Evolutionary conservation across 2,888 invertebrate species (phyloP).

Genomic region (Cheilosia vernalis): DNA sequence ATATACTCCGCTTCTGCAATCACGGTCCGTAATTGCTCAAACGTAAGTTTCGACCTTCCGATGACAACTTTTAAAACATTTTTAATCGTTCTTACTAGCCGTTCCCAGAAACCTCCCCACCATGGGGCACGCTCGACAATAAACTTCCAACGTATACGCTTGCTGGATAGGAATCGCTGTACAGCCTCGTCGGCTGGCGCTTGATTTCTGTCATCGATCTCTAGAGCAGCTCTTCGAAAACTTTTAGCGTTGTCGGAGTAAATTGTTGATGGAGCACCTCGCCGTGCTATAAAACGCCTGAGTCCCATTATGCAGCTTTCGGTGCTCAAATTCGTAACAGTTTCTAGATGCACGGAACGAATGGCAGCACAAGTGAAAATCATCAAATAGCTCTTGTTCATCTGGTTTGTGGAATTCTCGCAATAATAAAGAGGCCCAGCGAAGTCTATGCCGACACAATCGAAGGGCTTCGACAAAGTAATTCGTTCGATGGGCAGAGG

Average conservation of each 20-base stretch:
- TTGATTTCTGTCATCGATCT: constrained; percentile 23
- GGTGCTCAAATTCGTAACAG: constrained; percentile 11
- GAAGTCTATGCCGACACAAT: constrained; percentile 34
- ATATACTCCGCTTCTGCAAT: constrained; percentile 41
- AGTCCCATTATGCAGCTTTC: constrained; percentile 36
- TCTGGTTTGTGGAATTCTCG: constrained; percentile 16
- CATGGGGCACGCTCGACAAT: constrained; percentile 39
- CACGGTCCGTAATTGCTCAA: constrained; percentile 37
- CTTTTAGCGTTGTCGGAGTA: constrained; percentile 42
- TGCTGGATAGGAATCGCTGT: constrained; percentile 32
- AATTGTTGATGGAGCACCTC: constrained; percentile 25
- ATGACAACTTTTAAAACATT: constrained; percentile 57
- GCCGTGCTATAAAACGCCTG: constrained; percentile 38
- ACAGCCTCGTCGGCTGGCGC: constrained; percentile 15
- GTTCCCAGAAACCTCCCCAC: constrained; percentile 33
- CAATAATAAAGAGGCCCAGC: constrained; percentile 33
- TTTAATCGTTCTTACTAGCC: constrained; percentile 43
- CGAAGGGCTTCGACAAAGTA: constrained; percentile 24
- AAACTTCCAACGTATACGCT: constrained; percentile 46
- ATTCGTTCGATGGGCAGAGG: constrained; percentile 13
- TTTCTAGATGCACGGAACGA: constrained; percentile 17
- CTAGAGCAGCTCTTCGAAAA: constrained; percentile 44
- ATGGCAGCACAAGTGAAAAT: constrained; percentile 35
- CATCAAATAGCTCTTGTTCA: constrained; percentile 31
- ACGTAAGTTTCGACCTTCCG: constrained; percentile 24